Conservation (phyloP, 2,113 vertebrate genomes). For the Neolamprologus longior region DNA sequence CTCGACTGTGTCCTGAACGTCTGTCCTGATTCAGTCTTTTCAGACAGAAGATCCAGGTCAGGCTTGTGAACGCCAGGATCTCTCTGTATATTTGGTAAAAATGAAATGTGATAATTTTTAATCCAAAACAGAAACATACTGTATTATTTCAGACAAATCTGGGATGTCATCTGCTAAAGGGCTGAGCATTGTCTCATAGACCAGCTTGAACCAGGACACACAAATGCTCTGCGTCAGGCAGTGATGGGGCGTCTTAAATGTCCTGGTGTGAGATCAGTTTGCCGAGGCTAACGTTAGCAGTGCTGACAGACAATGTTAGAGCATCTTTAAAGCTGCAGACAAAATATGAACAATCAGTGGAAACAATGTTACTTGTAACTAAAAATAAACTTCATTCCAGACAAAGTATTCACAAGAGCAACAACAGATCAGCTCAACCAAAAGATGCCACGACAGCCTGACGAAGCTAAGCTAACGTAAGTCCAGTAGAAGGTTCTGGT, state of each 20-base stretch:
- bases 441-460: not conserved
- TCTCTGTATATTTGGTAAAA: not conserved
- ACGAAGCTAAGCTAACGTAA: not conserved
- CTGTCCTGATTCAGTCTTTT: not conserved
- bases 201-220: not conserved
- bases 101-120: not conserved
- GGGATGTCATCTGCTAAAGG: not conserved
- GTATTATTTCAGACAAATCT: not conserved
- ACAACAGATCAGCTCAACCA: not conserved
- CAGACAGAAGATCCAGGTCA: not conserved
- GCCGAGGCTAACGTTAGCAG: not conserved
- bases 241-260: not conserved
- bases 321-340: not conserved
- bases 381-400: not conserved
- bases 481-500: not conserved
- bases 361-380: not conserved
- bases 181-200: not conserved
- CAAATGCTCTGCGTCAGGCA: not conserved
- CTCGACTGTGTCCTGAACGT: not conserved
- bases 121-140: not conserved
- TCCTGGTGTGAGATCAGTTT: not conserved
- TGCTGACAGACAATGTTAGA: not conserved
- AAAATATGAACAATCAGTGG: not conserved
- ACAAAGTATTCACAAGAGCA: not conserved
- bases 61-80: not conserved